phyloP scores from a whole-genome alignment of 2,797 vertebrate species.

The Clangula hyemalis region DNA sequence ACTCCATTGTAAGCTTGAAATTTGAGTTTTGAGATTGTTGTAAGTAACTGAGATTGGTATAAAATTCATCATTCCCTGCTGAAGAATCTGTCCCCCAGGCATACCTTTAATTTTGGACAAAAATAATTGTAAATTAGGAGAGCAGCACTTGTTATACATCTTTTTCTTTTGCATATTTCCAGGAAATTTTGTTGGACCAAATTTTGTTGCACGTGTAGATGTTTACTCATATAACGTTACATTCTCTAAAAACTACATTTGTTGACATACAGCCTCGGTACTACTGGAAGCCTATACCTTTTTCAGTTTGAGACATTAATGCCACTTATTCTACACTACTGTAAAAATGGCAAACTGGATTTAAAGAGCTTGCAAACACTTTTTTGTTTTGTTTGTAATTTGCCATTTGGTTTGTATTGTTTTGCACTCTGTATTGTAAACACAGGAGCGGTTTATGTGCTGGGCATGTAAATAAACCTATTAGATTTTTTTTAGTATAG shows the following conservation, averaged over 20 bases:
- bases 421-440: constrained; percentile 34
- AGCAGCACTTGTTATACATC: not conserved
- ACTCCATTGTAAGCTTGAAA: not conserved
- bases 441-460: constrained; percentile 36
- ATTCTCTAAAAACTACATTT: not conserved
- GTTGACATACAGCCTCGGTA: not conserved
- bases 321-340: constrained; percentile 26
- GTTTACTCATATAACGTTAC: not conserved
- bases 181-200: not conserved
- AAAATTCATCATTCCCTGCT: not conserved
- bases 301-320: not conserved
- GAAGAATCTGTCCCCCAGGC: accelerated
- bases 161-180: not conserved
- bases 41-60: not conserved
- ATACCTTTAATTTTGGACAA: not conserved
- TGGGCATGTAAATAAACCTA: constrained; percentile 60
- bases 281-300: accelerated
- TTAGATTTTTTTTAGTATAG: constrained; percentile 36
- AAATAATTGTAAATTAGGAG: not conserved
- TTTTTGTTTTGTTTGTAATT: not conserved
- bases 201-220: too few species aligned
- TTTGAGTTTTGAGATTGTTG: too few species aligned
- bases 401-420: constrained; percentile 37
- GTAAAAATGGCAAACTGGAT: not conserved
- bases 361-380: not conserved